Conservation (phyloP, 2,113 vertebrate species). For the Coregonus clupeaformis region DNA sequence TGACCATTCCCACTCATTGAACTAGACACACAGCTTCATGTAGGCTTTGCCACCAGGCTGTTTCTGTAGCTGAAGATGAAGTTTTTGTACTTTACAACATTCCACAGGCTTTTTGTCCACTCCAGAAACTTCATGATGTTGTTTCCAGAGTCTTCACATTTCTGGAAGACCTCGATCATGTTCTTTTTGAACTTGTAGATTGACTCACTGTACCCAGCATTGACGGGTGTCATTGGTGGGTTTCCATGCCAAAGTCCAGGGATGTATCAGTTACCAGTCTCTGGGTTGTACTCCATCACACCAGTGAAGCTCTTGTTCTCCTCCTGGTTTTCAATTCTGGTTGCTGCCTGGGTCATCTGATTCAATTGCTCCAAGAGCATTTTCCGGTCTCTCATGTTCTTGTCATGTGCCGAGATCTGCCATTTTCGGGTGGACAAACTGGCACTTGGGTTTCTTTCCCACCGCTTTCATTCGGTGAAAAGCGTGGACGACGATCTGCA, state of each 20-base stretch:
- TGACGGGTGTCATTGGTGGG: conserved; percentile 72
- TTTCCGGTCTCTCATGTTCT: conserved; percentile 67
- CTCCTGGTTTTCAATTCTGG: conserved; percentile 71
- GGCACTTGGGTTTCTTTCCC: conserved; percentile 74
- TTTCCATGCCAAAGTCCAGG: conserved; percentile 71
- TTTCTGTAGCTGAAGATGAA: conserved; percentile 74
- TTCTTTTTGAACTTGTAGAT: conserved; percentile 66
- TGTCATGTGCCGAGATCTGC: conserved; percentile 68
- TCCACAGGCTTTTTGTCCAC: conserved; percentile 67
- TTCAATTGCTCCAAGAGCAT: conserved; percentile 65
- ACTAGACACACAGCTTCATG: conserved; percentile 58
- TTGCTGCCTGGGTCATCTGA: conserved; percentile 66
- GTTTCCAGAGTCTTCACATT: conserved; percentile 21
- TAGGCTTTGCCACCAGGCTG: conserved; percentile 67
- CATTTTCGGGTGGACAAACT: conserved; percentile 80
- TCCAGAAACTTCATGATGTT: conserved; percentile 47
- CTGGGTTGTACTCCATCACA: conserved; percentile 64
- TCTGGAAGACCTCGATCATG: conserved; percentile 36
- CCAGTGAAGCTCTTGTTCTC: conserved; percentile 57
- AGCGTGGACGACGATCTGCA: conserved; percentile 66
- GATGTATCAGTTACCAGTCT: conserved; percentile 66
- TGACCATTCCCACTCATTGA: conserved; percentile 64
- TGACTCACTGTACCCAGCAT: conserved; percentile 62
- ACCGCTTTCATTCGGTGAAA: conserved; percentile 67
- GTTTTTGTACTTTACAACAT: conserved; percentile 69